These are phyloP conservation scores for Psophia crepitans DNA, from an alignment of 2,113 vertebrate species.

Conservation along the genomic window DNA sequence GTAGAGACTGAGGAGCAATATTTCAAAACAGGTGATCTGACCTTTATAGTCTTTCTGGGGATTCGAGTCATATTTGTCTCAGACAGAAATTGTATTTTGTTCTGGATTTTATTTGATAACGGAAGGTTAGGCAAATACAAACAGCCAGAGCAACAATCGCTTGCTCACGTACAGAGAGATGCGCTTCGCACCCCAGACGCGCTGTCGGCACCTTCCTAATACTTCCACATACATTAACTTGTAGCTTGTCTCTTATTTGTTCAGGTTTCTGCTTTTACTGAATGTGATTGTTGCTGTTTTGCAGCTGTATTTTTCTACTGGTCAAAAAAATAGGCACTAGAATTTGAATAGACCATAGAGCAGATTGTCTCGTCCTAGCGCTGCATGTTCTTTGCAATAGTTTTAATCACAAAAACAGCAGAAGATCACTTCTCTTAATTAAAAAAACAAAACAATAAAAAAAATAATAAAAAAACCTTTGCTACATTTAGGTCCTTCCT, in stretches of 20 bases:
- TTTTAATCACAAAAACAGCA: background rate
- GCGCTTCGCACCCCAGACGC: accelerated
- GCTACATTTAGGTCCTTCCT: background rate
- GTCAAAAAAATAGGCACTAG: background rate
- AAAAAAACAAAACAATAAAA: background rate
- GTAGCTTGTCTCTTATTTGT: background rate
- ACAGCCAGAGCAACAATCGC: background rate
- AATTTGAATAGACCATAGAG: background rate
- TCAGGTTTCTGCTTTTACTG: background rate
- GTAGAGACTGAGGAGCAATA: background rate
- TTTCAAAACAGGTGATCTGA: slow-evolving; percentile 19
- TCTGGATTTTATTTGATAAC: slow-evolving; percentile 41
- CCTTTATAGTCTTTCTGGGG: slow-evolving; percentile 37
- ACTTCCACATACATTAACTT: background rate
- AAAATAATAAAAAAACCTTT: background rate
- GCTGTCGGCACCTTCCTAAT: background rate
- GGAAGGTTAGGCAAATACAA: slow-evolving; percentile 42
- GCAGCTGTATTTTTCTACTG: background rate
- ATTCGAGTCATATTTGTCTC: slow-evolving; percentile 35
- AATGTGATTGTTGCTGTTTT: background rate
- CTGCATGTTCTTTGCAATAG: background rate
- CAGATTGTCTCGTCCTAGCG: background rate
- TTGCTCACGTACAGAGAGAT: background rate
- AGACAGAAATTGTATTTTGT: slow-evolving; percentile 9
- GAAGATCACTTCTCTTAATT: background rate